Percentiles rank a stretch among this genome's conserved stretches.
Evolutionary conservation across 2,113 vertebrate species (phyloP).

Genomic region (Pollimyrus isidori): DNA sequence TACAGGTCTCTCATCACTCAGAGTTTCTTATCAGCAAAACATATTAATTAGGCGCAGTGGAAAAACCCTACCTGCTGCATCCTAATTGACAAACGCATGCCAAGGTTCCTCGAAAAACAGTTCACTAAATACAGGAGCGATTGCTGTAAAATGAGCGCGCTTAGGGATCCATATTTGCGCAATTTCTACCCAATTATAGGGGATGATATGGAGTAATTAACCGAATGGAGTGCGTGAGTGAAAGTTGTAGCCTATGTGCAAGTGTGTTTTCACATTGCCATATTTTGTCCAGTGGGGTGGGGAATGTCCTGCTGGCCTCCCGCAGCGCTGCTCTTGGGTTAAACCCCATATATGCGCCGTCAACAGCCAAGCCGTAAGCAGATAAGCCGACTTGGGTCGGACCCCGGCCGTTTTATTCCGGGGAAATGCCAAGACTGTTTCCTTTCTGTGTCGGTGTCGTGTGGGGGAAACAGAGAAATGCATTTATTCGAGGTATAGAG

Average conservation of each 20-base stretch:
- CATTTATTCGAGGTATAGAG: background rate
- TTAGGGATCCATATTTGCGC: background rate
- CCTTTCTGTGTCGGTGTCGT: background rate
- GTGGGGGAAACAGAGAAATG: background rate
- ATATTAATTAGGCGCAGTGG: background rate
- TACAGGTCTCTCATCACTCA: background rate
- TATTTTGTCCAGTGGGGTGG: background rate
- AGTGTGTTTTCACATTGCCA: background rate
- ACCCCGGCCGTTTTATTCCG: background rate
- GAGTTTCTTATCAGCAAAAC: background rate
- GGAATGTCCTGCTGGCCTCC: background rate
- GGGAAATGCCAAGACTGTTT: background rate
- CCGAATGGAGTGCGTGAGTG: background rate
- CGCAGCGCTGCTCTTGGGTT: background rate
- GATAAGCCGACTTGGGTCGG: background rate
- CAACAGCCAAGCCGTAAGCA: background rate
- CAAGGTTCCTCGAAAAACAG: background rate
- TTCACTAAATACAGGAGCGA: constrained; percentile 14
- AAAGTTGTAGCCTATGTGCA: background rate
- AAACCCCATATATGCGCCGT: background rate
- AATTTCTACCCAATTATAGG: background rate
- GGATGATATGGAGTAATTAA: background rate
- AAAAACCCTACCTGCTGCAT: background rate
- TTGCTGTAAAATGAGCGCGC: background rate
- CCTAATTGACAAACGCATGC: background rate